phyloP scores from a whole-genome alignment of 2,113 vertebrate species.

The Dromas ardeola region DNA sequence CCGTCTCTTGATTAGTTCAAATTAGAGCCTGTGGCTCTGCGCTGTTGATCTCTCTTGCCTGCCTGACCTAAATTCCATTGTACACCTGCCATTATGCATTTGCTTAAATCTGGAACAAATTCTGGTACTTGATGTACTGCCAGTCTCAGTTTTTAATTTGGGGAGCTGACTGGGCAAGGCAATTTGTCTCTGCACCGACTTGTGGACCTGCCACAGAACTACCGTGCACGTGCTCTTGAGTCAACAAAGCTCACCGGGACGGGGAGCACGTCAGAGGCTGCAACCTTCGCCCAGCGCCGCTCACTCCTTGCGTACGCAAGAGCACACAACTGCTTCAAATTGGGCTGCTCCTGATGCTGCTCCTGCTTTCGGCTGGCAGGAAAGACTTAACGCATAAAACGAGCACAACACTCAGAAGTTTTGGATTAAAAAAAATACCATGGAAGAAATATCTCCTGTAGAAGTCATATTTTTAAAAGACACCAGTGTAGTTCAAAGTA shows the following conservation, averaged over 20 bases:
- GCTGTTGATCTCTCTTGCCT: background rate
- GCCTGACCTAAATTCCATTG: slow-evolving; percentile 50
- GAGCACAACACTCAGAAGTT: background rate
- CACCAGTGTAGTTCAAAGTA: background rate
- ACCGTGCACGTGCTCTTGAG: background rate
- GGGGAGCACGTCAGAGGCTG: background rate
- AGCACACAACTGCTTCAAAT: background rate
- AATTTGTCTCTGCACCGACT: background rate
- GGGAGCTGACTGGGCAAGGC: background rate
- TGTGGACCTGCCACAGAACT: background rate
- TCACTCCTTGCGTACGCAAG: fast-evolving
- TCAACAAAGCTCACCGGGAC: background rate
- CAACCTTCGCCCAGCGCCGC: background rate
- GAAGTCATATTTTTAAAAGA: background rate
- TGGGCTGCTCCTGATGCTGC: fast-evolving
- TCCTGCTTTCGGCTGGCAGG: background rate
- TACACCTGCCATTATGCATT: slow-evolving; percentile 32
- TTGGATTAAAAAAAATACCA: background rate
- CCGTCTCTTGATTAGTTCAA: background rate
- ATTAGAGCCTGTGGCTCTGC: background rate
- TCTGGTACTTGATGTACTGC: slow-evolving; percentile 52
- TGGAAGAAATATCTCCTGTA: background rate
- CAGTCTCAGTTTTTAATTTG: background rate
- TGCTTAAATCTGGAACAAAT: slow-evolving; percentile 11
- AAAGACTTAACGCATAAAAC: background rate